phyloP scores from a whole-genome alignment of 2,113 vertebrate genomes.

The Gymnobelideus leadbeateri region DNA sequence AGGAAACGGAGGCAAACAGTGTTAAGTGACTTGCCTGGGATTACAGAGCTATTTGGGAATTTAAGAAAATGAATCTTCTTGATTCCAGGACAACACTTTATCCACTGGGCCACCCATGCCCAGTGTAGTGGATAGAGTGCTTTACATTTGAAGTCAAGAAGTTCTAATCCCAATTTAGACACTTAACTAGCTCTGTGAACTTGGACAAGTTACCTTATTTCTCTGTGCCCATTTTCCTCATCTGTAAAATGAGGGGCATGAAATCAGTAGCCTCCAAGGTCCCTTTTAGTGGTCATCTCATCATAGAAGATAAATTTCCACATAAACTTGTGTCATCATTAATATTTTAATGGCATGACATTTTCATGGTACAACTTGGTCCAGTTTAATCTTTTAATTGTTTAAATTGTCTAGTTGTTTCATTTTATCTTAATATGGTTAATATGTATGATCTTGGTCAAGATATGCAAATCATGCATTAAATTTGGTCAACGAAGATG shows the following conservation, averaged over 20 bases:
- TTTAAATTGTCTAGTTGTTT: slow-evolving; percentile 2
- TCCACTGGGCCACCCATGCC: background rate
- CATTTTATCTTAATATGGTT: background rate
- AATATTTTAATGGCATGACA: background rate
- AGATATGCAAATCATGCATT: slow-evolving; percentile 12
- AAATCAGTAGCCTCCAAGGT: background rate
- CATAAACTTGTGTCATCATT: slow-evolving; percentile 4
- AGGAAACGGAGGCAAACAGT: too few species aligned
- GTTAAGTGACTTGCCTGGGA: too few species aligned
- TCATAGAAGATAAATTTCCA: background rate
- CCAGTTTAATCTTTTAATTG: background rate
- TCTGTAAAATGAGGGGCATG: background rate
- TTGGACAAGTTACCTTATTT: background rate
- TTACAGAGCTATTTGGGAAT: too few species aligned
- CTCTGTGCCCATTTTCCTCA: background rate
- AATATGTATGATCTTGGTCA: background rate
- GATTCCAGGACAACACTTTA: background rate
- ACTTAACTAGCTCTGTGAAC: background rate
- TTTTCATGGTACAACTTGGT: slow-evolving; percentile 42
- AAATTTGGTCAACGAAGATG: background rate
- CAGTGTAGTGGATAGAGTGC: background rate
- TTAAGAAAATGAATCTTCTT: background rate
- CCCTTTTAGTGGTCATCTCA: background rate
- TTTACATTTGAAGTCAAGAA: background rate
- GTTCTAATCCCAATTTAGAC: background rate